Conservation (phyloP, 53 echinoderm and acorn worm genomes). For the Mesocentrotus franciscanus region DNA sequence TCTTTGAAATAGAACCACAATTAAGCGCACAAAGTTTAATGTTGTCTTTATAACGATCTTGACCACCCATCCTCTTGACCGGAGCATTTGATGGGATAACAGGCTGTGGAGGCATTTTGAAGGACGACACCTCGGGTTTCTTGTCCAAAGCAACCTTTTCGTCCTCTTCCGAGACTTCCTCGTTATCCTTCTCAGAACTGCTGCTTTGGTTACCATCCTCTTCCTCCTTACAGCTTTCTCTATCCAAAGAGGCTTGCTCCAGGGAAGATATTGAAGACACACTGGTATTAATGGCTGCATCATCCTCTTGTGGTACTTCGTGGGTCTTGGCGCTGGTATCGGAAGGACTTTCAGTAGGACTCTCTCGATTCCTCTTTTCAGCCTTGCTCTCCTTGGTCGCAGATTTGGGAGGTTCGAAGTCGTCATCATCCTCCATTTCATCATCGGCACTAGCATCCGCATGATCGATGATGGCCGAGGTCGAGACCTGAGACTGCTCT, state of each 20-base stretch:
- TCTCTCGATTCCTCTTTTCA: conserved; percentile 46
- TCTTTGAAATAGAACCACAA: no score
- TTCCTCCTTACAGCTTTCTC: conserved; percentile 32
- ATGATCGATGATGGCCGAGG: conserved; percentile 67
- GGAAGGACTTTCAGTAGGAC: background rate
- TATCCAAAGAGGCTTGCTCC: conserved; percentile 44
- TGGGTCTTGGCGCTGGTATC: background rate
- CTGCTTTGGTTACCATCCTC: conserved; percentile 47
- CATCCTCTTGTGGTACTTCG: background rate
- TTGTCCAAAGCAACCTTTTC: background rate
- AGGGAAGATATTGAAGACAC: conserved; percentile 22
- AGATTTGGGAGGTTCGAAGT: background rate
- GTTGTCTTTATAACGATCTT: no score
- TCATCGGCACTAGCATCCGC: conserved; percentile 50
- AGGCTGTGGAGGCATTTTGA: background rate
- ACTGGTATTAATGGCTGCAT: conserved; percentile 36
- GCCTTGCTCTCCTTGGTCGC: conserved; percentile 10
- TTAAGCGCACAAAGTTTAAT: no score
- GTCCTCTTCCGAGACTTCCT: background rate
- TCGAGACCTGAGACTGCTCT: conserved; percentile 82
- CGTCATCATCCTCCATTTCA: conserved; percentile 59
- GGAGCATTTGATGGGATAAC: background rate
- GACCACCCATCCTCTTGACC: no score
- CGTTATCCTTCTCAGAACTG: conserved; percentile 2
- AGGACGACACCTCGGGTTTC: background rate